Evolutionary conservation across 2,797 vertebrate species (phyloP).

Genomic region (Gymnothorax javanicus): DNA sequence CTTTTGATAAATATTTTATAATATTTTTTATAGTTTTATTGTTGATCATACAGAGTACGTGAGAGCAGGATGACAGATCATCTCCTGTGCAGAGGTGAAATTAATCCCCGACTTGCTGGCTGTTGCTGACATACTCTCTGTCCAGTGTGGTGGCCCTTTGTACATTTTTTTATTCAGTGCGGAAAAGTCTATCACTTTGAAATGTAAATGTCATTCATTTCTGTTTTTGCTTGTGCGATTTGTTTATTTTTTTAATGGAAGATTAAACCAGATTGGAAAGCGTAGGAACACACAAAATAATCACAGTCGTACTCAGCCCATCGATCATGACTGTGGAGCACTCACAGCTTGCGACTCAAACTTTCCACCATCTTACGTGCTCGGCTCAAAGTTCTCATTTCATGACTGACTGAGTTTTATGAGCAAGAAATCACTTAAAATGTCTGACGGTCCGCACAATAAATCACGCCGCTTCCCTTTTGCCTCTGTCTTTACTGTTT

Average conservation of each 20-base stretch:
- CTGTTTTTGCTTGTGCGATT: slow-evolving; percentile 49
- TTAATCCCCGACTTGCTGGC: neutral
- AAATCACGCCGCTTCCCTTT: slow-evolving; percentile 65
- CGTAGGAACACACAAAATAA: neutral
- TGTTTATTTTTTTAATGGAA: slow-evolving; percentile 34
- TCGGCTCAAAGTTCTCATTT: slow-evolving; percentile 72
- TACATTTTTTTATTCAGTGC: slow-evolving; percentile 36
- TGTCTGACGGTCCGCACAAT: slow-evolving; percentile 69
- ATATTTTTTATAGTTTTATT: too few relatives aligned
- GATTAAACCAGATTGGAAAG: slow-evolving; percentile 9
- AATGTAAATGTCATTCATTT: slow-evolving; percentile 59
- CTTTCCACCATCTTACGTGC: slow-evolving; percentile 49
- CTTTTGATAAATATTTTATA: too few relatives aligned
- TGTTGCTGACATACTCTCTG: slow-evolving; percentile 17
- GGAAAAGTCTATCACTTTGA: slow-evolving; percentile 44
- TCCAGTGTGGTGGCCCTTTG: slow-evolving; percentile 59
- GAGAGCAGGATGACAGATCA: too few relatives aligned
- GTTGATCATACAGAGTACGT: too few relatives aligned
- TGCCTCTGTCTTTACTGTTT: slow-evolving; percentile 30
- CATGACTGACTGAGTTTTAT: slow-evolving; percentile 76
- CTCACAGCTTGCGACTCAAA: neutral
- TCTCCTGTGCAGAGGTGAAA: too few relatives aligned
- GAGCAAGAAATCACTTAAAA: slow-evolving; percentile 71
- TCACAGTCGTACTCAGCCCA: neutral
- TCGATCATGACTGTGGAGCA: neutral